These are phyloP conservation scores for Puma concolor DNA, from an alignment of 2,113 vertebrate species.

Conservation along the genomic window DNA sequence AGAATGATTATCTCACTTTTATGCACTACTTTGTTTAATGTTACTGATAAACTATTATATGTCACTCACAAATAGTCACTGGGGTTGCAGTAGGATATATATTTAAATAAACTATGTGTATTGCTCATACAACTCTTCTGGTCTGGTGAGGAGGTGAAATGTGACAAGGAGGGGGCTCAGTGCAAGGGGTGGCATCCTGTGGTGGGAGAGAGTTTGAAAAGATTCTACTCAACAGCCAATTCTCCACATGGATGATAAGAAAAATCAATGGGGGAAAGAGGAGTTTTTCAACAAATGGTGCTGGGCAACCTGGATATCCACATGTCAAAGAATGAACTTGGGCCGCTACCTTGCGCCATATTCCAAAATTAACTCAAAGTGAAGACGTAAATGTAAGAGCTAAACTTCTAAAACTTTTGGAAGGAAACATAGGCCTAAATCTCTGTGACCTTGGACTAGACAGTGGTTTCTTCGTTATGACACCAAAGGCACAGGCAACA, in stretches of 20 bases:
- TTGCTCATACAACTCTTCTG: background rate
- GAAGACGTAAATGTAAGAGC: background rate
- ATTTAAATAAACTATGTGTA: background rate
- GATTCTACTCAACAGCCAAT: background rate
- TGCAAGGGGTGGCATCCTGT: background rate
- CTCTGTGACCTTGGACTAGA: background rate
- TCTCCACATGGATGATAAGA: background rate
- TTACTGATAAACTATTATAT: background rate
- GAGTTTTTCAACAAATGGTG: background rate
- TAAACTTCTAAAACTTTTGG: background rate
- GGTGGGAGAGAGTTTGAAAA: background rate
- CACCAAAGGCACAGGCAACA: background rate
- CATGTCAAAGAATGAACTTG: background rate
- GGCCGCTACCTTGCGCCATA: background rate
- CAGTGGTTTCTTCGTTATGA: background rate
- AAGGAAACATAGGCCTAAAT: background rate
- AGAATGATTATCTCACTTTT: background rate
- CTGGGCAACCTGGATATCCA: background rate
- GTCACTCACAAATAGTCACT: background rate
- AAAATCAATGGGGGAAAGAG: background rate
- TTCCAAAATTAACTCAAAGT: background rate
- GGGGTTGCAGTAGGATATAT: background rate
- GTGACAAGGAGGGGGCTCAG: too few species aligned
- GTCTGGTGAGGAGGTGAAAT: background rate
- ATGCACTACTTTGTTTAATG: background rate